These are phyloP conservation scores for Auanema freiburgensis DNA, from an alignment of 2,888 invertebrate species.

Conservation along the genomic window DNA sequence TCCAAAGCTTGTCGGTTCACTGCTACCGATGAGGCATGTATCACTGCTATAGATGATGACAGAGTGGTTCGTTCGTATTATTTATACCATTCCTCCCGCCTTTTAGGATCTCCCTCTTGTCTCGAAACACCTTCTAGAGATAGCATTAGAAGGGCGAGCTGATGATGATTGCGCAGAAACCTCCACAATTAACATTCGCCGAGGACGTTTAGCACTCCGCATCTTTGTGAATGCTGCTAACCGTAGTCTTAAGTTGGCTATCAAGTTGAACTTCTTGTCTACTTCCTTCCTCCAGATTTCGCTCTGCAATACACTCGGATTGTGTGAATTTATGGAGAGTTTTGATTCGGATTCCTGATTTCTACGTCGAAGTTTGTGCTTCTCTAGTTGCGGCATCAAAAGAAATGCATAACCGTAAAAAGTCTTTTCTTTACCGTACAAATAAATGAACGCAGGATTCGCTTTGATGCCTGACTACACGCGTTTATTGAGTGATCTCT, in stretches of 20 bases:
- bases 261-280: background rate
- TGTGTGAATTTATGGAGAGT: conserved; percentile 6
- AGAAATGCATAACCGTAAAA: conserved; percentile 14
- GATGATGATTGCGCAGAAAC: conserved; percentile 10
- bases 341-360: conserved; percentile 14
- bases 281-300: background rate
- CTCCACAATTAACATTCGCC: conserved; percentile 5
- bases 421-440: background rate
- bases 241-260: conserved; percentile 21
- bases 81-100: background rate
- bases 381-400: conserved; percentile 8
- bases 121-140: conserved; percentile 11
- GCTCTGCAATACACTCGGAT: background rate
- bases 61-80: conserved; percentile 3
- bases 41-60: background rate
- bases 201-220: conserved; percentile 21
- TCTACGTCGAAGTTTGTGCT: conserved; percentile 15
- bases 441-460: conserved; percentile 9
- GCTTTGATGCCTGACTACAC: conserved; percentile 18
- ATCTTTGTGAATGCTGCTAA: conserved; percentile 24
- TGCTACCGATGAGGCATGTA: conserved; percentile 9
- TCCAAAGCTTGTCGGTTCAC: conserved; percentile 1
- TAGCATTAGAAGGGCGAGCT: conserved; percentile 16
- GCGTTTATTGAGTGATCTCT: conserved; percentile 15
- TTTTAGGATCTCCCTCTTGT: background rate